These are phyloP conservation scores for Machaerirhynchus nigripectus DNA, from an alignment of 2,113 vertebrate genomes.

Conservation along the genomic window DNA sequence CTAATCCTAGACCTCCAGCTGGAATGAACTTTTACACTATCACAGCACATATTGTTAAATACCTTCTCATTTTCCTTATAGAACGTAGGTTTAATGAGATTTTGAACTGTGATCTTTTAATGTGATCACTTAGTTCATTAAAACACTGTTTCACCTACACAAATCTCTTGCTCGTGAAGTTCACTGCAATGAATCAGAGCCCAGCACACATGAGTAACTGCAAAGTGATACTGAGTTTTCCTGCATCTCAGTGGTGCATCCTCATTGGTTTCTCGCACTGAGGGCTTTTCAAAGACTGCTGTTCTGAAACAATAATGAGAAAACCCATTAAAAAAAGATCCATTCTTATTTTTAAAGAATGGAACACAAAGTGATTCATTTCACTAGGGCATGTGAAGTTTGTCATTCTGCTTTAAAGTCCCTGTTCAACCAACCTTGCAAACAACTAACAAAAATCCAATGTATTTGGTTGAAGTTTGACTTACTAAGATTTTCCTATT, in stretches of 20 bases:
- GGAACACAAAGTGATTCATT: not conserved
- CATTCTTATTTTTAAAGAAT: constrained; percentile 21
- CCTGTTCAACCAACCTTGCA: not conserved
- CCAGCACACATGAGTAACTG: constrained; percentile 38
- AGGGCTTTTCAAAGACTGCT: not conserved
- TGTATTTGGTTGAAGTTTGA: not conserved
- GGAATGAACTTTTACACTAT: not conserved
- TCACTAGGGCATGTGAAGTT: not conserved
- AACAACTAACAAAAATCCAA: not conserved
- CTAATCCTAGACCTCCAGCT: not conserved
- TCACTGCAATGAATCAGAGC: constrained; percentile 30
- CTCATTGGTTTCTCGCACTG: not conserved
- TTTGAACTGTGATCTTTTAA: constrained; percentile 52
- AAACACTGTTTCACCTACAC: constrained; percentile 20
- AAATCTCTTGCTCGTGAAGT: constrained; percentile 39
- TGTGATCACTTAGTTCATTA: constrained; percentile 56
- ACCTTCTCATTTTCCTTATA: constrained; percentile 4
- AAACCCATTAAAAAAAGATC: constrained; percentile 6
- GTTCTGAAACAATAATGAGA: constrained; percentile 55
- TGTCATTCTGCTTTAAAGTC: not conserved
- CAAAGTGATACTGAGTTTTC: not conserved
- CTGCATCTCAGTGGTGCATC: not conserved
- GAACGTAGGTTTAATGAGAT: not conserved
- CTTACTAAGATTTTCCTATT: not conserved
- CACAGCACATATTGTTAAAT: not conserved